Base-by-base conservation (phyloP, 2,888 invertebrate genomes). In the Cyclophora punctaria region DNA sequence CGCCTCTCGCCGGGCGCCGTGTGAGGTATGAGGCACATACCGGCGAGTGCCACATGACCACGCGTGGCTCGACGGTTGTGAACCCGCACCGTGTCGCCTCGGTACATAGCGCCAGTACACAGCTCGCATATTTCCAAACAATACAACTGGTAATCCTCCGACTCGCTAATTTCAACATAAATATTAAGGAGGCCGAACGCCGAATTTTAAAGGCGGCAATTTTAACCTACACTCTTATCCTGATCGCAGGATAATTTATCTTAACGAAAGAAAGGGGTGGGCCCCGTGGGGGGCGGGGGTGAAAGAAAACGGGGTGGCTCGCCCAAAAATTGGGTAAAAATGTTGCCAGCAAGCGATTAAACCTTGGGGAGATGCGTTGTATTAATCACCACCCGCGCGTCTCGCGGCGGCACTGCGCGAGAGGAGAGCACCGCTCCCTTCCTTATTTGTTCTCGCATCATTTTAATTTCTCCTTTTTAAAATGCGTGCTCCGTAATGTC, bases 241-340 rank as follows among this genome's bases (percentile, higher is more conserved):
- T 83, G 87, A 88, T 87, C 87, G 80, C 72, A 73, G 84, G 84
- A 87, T 88, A 87, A 88, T 88, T 88, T 87, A 88, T 88, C 88
- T 88, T 86, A 85, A 86, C 83, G 87, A 88, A 88, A 87, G 86
- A 87, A 87, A 87, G 85, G 87, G 87, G 86, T 87, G 86, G 85
- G 78, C 69, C 54, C 58, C 67, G 63, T 53, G 65, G 67, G 66
- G 63, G 59, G 55, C 54, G 59, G 63, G 69, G 68, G 72, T 63
- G 66, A 64, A 62, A 60, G 59, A 64, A 64, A 65, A 64, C 68
- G 67, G 70, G 69, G 69, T 62, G 65, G 64, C 56, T 72, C 74
- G 48, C 81, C 83, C 86, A 87, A 88, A 88, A 88, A 88, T 88
- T 87, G 88, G 85, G 87, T 87, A 88, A 88, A 88, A 88, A 88